A percentile compares a stretch with the other conserved stretches of the same genome.
Evolutionary conservation across 2,888 invertebrate genomes (phyloP).

Genomic region (Catocala fraxini): DNA sequence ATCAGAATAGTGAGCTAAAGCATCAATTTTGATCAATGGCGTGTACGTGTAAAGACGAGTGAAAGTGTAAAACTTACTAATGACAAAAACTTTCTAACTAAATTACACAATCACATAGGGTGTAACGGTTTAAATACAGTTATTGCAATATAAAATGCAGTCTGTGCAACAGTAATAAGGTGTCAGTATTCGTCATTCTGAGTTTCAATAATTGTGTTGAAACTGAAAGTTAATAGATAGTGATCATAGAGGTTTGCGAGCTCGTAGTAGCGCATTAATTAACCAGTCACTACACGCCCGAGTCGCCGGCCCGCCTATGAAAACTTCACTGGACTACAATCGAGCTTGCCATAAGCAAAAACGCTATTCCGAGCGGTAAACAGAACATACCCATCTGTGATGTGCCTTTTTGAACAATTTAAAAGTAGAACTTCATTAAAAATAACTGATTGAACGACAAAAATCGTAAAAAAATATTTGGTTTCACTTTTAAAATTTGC

Average conservation of each 20-base stretch:
- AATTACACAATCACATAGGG: slow-evolving; percentile 39
- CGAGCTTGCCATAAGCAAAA: slow-evolving; percentile 11
- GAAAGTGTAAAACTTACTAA: slow-evolving; percentile 53
- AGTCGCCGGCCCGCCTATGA: slow-evolving; percentile 17
- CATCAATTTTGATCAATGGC: slow-evolving; percentile 31
- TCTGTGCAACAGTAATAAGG: slow-evolving; percentile 28
- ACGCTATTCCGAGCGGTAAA: slow-evolving; percentile 7
- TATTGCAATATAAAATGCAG: slow-evolving; percentile 26
- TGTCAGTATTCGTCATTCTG: slow-evolving; percentile 29
- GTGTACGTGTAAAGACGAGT: slow-evolving; percentile 39
- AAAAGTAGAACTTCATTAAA: slow-evolving; percentile 6
- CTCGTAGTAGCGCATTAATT: slow-evolving; percentile 36
- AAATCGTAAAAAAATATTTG: background rate
- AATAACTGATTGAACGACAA: background rate
- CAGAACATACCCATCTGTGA: slow-evolving; percentile 10
- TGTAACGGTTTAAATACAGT: slow-evolving; percentile 7
- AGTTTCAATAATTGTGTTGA: slow-evolving; percentile 31
- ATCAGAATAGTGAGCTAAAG: slow-evolving; percentile 33
- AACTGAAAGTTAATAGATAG: slow-evolving; percentile 40
- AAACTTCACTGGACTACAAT: slow-evolving; percentile 9
- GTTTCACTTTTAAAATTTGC: no score
- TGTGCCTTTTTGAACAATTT: background rate
- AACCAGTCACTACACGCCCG: slow-evolving; percentile 13
- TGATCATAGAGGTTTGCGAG: slow-evolving; percentile 33
- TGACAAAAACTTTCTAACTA: slow-evolving; percentile 54